Evolutionary conservation across 2,888 invertebrate species (phyloP), one percentile per base, ranked within the genome.

Genomic region (Euclidia mi): DNA sequence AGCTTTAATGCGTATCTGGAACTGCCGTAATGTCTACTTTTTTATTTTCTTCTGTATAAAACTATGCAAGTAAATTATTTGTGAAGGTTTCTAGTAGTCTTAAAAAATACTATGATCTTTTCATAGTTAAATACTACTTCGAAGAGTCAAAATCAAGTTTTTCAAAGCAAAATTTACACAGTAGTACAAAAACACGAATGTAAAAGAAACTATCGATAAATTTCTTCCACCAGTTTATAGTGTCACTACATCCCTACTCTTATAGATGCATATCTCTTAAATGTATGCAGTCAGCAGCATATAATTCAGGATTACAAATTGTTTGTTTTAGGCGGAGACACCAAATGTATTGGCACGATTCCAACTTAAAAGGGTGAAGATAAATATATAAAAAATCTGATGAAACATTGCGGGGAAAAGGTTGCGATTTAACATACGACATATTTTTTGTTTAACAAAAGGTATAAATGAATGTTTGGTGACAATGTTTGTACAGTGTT

Each of bases 231-330:
- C 29, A 25, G 0, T 34, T 17, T 11, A 40, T 47, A 49, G 58
- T 37, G 17, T 32, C 55, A 58, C 65, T 72, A 68, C 92, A 88
- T 82, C 94, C 81, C 90, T 93, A 58, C 50, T 68, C 84, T 88
- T 90, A 89, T 89, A 93, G 94, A 94, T 94, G 86, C 89, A 89
- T 94, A 94, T 94, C 94, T 92, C 86, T 91, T 90, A 90, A 93
- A 94, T 93, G 92, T 94, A 94, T 94, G 94, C 92, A 92, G 90
- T 92, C 93, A 92, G 90, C 93, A 87, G 92, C 90, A 87, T 91
- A 94, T 94, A 94, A 94, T 92, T 94, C 94, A 94, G 92, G 87
- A 85, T 90, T 94, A 94, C 94, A 94, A 94, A 94, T 94, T 93
- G 92, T 94, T 94, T 94, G 93, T 94, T 94, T 94, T 93, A 94